Conservation (phyloP, 2,113 vertebrate species). For the Synodontis membranacea region DNA sequence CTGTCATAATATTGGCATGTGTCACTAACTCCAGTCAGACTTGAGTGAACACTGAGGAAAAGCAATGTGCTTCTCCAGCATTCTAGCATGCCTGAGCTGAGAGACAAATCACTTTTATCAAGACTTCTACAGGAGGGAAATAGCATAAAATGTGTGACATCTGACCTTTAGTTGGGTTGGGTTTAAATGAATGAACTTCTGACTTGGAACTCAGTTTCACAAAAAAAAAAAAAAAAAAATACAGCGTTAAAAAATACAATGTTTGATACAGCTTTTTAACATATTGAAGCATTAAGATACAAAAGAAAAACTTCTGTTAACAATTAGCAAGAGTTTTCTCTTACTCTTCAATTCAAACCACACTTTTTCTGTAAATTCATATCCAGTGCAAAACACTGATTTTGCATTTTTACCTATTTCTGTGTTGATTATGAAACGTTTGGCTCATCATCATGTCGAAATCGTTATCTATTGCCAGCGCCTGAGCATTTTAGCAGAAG, state of each 20-base stretch:
- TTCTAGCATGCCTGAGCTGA: background rate
- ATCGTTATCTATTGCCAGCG: background rate
- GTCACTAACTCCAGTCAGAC: slow-evolving; percentile 33
- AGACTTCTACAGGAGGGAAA: background rate
- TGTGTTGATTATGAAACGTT: background rate
- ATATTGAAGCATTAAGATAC: background rate
- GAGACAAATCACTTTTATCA: slow-evolving; percentile 7
- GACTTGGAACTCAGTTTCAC: background rate
- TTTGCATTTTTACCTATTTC: background rate
- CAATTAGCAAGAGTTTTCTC: background rate
- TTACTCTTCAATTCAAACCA: background rate
- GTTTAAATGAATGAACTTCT: background rate
- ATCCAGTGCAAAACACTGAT: background rate
- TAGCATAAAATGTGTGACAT: background rate
- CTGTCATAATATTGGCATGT: slow-evolving; percentile 39
- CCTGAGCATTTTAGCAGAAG: background rate
- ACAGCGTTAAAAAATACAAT: background rate
- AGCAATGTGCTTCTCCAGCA: background rate
- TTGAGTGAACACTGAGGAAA: slow-evolving; percentile 30
- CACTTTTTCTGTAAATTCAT: background rate
- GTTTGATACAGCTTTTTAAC: background rate
- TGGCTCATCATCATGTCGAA: background rate
- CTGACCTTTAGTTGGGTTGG: background rate
- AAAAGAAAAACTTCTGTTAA: background rate
- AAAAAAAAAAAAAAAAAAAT: background rate